Base-by-base conservation (phyloP, 2,797 vertebrate species). In the Todus mexicanus region DNA sequence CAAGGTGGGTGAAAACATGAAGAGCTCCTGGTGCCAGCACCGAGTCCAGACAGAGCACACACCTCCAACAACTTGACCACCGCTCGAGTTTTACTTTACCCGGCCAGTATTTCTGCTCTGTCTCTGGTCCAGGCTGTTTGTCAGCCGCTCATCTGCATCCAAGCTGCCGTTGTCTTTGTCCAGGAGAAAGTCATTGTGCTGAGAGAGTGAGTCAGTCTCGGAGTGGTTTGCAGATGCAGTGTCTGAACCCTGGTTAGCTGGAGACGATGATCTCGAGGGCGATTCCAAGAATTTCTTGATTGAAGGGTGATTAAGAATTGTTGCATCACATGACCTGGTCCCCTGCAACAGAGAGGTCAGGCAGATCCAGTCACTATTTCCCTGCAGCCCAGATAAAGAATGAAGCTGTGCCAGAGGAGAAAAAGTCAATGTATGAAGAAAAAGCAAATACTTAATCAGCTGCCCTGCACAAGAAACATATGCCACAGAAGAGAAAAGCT, bases 281-380 rank as follows among this genome's bases (percentile, higher is more conserved):
- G 98, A 99, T 94, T 99, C 99, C 97, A 99, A 95, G 96, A 99
- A 99, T 50, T 98, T 98, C 91, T 99, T 98, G 97, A 99, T 98
- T 93, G 99, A 98, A 53, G 99, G 99, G 96, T 99, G 99, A 97
- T 99, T 99, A 88, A 99, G 97, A 94, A 98, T 98, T 20, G 98
- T 98, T 0, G 98, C 71, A 93, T 99, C 99, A 45, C 97, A 98
- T 1, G 97, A 88, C 95, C 98, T 99, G 37, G 98, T 96, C 40
- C 97, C 97, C 98, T 99, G 97, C 77, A 98, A 95, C 7, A 74
- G 72, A 76, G n/a, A 97, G 48, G 31, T 79, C n/a, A 68, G 59
- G 35, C 26, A 89, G 21, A 80, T 60, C 33, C 1, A 12, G 50
- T 69, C 66, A 92, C 29, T 22, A 40, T 29, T 69, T 26, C 35